Evolutionary conservation across 35 echinoderm and acorn worm species (phyloP), one percentile per base, ranked within the genome.

Genomic region (Apostichopus californicus): DNA sequence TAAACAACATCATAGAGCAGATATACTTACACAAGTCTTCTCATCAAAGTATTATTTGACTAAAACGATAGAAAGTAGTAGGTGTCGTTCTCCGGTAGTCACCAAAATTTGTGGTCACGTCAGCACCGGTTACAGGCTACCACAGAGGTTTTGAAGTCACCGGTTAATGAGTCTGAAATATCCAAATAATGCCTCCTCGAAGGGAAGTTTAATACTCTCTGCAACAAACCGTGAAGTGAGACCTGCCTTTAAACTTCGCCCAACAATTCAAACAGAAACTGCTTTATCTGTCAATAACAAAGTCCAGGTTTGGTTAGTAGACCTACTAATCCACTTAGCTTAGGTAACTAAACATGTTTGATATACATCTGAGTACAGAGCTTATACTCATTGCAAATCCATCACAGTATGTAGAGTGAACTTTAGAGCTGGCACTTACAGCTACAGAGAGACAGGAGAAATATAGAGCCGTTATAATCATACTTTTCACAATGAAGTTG

Each of bases 241-340:
- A 68, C 9, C 11, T 68, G 64, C 64, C 64, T 68, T 68, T 68
- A 68, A 80, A 80, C 26, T 80, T 80, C 78, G 78, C 78, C 78
- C 78, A 26, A 14, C 78, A 80, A 80, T 25, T 24, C 23, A 80
- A 80, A 80, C 53, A 80, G 34, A 46, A 54, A 54, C 78, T 2
- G 8, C 53, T 9, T 80, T 80, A 25, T 46, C 14, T 80, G 78
- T 34, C 78, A 80, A 80, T 80, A 34, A 54, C 78, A 80, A 80
- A 80, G 78, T 80, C 78, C 78, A 80, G 78, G 24, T 80, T 34
- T 25, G 34, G 34, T 80, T 80, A 79, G 12, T 34, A 46, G 78
- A 80, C 5, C 34, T 25, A 80, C 78, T 80, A 80, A 80, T 80
- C 78, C 22, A 80, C 78, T 80, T 54, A 25, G 78, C 0, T 46